phyloP scores from a whole-genome alignment of 2,113 vertebrate genomes.

The Sitta europaea region DNA sequence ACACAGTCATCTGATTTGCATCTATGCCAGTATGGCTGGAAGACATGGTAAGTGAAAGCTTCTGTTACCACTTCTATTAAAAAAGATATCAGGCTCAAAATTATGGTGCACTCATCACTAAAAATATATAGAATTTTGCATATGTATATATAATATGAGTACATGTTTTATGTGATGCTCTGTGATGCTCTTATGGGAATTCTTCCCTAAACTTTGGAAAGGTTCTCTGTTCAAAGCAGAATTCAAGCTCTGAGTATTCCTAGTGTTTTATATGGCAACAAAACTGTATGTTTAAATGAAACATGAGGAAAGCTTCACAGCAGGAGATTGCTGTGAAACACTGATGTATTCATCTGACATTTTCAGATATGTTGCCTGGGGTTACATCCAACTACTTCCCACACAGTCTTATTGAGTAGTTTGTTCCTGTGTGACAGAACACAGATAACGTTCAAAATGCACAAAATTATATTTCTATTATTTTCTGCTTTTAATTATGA shows the following conservation, averaged over 20 bases:
- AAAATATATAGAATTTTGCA: neutral
- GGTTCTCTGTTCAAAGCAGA: neutral
- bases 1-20: neutral
- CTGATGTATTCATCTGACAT: conserved; percentile 23
- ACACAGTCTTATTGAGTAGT: neutral
- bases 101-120: neutral
- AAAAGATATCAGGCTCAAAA: neutral
- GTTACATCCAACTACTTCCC: neutral
- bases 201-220: neutral
- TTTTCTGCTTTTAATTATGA: neutral
- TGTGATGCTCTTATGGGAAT: neutral
- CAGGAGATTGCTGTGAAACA: neutral
- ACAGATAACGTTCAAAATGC: neutral
- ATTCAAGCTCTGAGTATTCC: neutral
- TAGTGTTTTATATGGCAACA: neutral
- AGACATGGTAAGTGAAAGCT: neutral
- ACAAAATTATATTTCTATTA: neutral
- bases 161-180: neutral
- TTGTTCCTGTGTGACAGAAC: neutral
- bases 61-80: neutral
- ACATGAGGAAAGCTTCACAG: neutral
- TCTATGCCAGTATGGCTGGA: neutral
- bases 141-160: neutral
- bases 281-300: conserved; percentile 25
- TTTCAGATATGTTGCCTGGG: conserved; percentile 28